Evolutionary conservation across 2,113 vertebrate species (phyloP).

Genomic region (Varanus komodoensis): DNA sequence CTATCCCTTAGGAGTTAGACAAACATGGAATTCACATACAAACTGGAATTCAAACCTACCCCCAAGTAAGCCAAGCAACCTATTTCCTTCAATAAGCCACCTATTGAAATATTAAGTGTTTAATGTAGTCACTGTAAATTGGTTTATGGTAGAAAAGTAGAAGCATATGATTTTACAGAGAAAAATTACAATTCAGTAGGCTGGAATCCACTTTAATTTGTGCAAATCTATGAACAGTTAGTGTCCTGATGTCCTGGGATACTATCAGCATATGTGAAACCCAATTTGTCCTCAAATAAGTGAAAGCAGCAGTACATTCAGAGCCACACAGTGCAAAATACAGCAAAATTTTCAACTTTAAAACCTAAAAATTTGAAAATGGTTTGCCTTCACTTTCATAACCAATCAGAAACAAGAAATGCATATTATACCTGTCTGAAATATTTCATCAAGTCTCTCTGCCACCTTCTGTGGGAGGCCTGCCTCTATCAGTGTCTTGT

Average conservation of each 20-base stretch:
- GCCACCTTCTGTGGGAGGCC: slow-evolving; percentile 97
- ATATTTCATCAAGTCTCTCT: slow-evolving; percentile 98
- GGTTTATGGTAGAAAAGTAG: slow-evolving; percentile 78
- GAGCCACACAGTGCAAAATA: slow-evolving; percentile 83
- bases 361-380: slow-evolving; percentile 82
- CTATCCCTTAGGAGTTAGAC: slow-evolving; percentile 72
- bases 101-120: slow-evolving; percentile 73
- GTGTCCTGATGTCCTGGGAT: slow-evolving; percentile 76
- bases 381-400: slow-evolving; percentile 85
- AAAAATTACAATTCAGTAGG: slow-evolving; percentile 74
- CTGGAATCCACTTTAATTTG: slow-evolving; percentile 76
- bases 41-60: slow-evolving; percentile 78
- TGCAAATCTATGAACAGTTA: slow-evolving; percentile 68
- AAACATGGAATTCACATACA: slow-evolving; percentile 78
- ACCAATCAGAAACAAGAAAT: slow-evolving; percentile 88
- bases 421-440: slow-evolving; percentile 95
- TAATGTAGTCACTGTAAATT: slow-evolving; percentile 76
- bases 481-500: slow-evolving; percentile 94
- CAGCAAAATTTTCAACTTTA: slow-evolving; percentile 80
- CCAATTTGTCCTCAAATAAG: slow-evolving; percentile 79
- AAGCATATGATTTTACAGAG: slow-evolving; percentile 78
- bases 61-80: slow-evolving; percentile 76
- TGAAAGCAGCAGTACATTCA: slow-evolving; percentile 83
- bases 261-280: slow-evolving; percentile 78
- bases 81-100: slow-evolving; percentile 66